These are phyloP conservation scores for Salarias fasciatus DNA, from an alignment of 2,797 vertebrate species.

Conservation along the genomic window DNA sequence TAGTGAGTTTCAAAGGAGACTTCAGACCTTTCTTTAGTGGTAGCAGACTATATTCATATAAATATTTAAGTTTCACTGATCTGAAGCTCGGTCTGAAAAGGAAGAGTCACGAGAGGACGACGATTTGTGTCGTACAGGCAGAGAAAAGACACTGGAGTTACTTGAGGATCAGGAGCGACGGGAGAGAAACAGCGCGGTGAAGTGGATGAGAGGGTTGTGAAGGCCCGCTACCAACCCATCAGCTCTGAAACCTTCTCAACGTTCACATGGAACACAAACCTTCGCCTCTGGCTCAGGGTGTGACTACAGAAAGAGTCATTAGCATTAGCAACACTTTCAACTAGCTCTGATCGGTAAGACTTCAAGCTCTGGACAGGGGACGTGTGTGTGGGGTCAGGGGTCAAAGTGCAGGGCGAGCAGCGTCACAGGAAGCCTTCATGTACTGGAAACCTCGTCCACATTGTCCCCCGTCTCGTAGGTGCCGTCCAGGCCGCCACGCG, in stretches of 20 bases:
- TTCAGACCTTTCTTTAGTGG: too few relatives aligned
- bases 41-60: too few relatives aligned
- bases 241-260: constrained; percentile 23
- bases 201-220: constrained; percentile 54
- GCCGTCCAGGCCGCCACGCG: constrained; percentile 85
- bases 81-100: too few relatives aligned
- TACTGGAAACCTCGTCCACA: constrained; percentile 76
- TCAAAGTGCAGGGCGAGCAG: constrained; percentile 74
- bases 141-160: constrained; percentile 47
- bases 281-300: not conserved
- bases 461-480: constrained; percentile 66
- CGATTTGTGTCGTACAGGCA: constrained; percentile 41
- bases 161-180: not conserved
- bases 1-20: too few relatives aligned
- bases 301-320: too few relatives aligned
- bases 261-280: too few relatives aligned
- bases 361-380: too few relatives aligned
- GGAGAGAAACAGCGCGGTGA: constrained; percentile 10
- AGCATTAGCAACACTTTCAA: too few relatives aligned
- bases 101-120: constrained; percentile 16
- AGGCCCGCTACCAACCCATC: constrained; percentile 76
- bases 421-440: constrained; percentile 57
- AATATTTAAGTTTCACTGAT: too few relatives aligned
- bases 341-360: too few relatives aligned
- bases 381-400: constrained; percentile 3